Percentiles rank a stretch among this genome's conserved stretches.
phyloP scores from a whole-genome alignment of 2,113 vertebrate genomes.

The Pica pica region DNA sequence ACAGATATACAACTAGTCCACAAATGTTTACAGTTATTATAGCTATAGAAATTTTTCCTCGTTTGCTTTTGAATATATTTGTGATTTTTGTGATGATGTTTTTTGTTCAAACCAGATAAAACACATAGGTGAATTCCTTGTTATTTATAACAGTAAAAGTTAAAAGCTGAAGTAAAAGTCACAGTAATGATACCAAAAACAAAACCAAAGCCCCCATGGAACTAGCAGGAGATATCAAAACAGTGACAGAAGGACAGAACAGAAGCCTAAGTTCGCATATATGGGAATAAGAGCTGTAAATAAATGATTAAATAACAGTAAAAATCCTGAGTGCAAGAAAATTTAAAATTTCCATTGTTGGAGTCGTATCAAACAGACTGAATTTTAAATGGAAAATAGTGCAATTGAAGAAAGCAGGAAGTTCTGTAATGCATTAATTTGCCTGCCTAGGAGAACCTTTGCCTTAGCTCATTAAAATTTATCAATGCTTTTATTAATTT shows the following conservation, averaged over 20 bases:
- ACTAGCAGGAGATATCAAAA: background rate
- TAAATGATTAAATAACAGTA: background rate
- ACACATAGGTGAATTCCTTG: background rate
- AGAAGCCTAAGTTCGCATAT: background rate
- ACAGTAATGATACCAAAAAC: background rate
- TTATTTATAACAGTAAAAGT: background rate
- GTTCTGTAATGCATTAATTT: background rate
- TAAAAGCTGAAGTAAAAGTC: background rate
- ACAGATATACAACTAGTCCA: background rate
- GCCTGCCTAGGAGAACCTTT: background rate
- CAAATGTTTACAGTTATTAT: background rate
- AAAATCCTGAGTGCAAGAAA: background rate
- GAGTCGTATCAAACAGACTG: background rate
- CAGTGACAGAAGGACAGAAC: background rate
- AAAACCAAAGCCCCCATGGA: background rate
- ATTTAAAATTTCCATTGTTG: background rate
- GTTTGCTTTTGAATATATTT: background rate
- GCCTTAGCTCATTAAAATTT: background rate
- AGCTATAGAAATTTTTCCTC: background rate
- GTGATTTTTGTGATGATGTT: background rate
- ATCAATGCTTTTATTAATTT: background rate
- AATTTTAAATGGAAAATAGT: background rate
- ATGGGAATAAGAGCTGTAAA: background rate
- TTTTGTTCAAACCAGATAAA: background rate
- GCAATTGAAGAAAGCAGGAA: background rate